Evolutionary conservation across 2,888 invertebrate species (phyloP).

Genomic region (Xanthorhoe spadicearia): DNA sequence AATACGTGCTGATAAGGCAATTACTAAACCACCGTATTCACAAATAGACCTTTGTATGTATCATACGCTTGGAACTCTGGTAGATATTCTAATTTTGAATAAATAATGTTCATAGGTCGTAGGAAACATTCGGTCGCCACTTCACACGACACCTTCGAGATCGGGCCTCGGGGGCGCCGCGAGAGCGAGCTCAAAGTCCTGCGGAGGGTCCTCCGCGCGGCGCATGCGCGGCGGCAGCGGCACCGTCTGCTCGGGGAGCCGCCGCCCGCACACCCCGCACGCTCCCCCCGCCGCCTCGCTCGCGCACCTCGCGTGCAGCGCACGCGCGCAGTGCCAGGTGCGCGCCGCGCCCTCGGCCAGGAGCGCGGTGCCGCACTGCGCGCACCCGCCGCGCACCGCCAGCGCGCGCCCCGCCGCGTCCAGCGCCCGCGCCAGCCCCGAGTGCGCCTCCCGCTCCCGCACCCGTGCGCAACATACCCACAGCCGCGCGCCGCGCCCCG

Average conservation of each 20-base stretch:
- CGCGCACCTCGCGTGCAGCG: constrained; percentile 64
- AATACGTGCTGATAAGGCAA: too few species aligned
- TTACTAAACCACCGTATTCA: too few species aligned
- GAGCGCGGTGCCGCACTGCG: constrained; percentile 60
- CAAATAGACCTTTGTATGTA: too few species aligned
- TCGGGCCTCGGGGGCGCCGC: constrained; percentile 76
- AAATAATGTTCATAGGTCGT: neutral
- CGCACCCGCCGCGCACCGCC: constrained; percentile 67
- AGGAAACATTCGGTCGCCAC: neutral
- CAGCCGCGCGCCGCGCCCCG: constrained; percentile 46
- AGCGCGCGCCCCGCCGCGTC: constrained; percentile 60
- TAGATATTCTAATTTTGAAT: neutral
- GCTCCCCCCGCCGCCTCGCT: constrained; percentile 48
- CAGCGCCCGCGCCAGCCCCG: constrained; percentile 63
- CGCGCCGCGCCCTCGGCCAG: constrained; percentile 48
- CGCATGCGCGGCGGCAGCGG: constrained; percentile 49
- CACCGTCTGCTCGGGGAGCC: constrained; percentile 46
- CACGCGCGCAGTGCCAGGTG: constrained; percentile 71
- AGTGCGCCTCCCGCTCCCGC: constrained; percentile 62
- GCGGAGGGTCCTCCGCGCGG: constrained; percentile 43
- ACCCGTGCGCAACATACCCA: constrained; percentile 57
- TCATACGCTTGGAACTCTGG: too few species aligned
- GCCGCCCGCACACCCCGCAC: constrained; percentile 66
- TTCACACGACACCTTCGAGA: constrained; percentile 71
- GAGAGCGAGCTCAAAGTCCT: constrained; percentile 59